These are phyloP conservation scores for Ctenochaetus hawaiiensis DNA, from an alignment of 2,797 vertebrate genomes.

Conservation along the genomic window DNA sequence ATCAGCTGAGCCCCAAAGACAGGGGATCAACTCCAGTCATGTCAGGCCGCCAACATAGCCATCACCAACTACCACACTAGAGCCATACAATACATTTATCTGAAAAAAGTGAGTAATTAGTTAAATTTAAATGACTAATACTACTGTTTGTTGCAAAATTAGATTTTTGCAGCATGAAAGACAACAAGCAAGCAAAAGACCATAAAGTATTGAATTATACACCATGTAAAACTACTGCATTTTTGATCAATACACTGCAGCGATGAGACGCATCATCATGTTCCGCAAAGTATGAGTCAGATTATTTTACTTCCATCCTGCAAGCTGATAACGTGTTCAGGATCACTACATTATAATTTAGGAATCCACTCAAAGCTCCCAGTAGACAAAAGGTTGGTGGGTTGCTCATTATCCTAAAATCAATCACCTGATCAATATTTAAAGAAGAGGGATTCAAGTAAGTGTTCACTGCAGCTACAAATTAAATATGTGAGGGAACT, in stretches of 20 bases:
- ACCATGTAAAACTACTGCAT: not conserved
- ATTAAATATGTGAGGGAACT: slow-evolving; percentile 7
- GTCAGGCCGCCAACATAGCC: slow-evolving; percentile 24
- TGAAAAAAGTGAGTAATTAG: not conserved
- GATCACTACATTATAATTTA: slow-evolving; percentile 13
- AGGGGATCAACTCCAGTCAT: slow-evolving; percentile 48
- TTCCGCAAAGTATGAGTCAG: slow-evolving; percentile 42
- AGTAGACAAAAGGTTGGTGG: slow-evolving; percentile 10
- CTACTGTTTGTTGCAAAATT: not conserved
- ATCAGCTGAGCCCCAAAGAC: slow-evolving; percentile 59
- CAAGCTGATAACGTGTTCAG: slow-evolving; percentile 17
- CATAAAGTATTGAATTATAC: slow-evolving; percentile 1
- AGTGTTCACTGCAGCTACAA: slow-evolving; percentile 5
- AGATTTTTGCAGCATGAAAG: not conserved
- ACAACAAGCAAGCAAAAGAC: not conserved
- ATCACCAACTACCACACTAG: slow-evolving; percentile 30
- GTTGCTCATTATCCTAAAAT: slow-evolving; percentile 3
- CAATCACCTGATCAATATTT: slow-evolving; percentile 13
- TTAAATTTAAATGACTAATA: not conserved
- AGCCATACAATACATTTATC: not conserved
- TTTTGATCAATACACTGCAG: slow-evolving; percentile 17
- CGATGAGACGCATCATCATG: slow-evolving; percentile 28
- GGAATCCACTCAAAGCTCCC: not conserved
- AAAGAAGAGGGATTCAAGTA: not conserved
- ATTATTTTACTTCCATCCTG: slow-evolving; percentile 41